Evolutionary conservation across 2,797 vertebrate species (phyloP).

Genomic region (Takifugu ocellatus): DNA sequence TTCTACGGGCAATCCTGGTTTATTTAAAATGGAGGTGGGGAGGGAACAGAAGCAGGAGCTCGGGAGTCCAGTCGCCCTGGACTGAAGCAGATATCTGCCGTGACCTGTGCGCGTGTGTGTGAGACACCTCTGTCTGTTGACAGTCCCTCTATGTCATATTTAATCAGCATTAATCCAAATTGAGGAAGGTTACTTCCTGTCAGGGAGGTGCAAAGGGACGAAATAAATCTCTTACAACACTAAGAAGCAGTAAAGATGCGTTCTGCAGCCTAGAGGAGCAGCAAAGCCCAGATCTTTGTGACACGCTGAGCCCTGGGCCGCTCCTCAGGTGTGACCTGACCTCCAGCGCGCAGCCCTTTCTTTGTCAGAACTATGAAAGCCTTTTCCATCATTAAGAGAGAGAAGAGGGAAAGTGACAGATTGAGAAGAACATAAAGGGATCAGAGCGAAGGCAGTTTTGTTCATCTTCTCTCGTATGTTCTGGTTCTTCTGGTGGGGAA

Average conservation of each 20-base stretch:
- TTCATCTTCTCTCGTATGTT: slow-evolving; percentile 40
- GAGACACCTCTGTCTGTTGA: slow-evolving; percentile 58
- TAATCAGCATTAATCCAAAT: slow-evolving; percentile 75
- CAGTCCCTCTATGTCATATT: slow-evolving; percentile 62
- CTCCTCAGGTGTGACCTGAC: slow-evolving; percentile 39
- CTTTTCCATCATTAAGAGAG: slow-evolving; percentile 25
- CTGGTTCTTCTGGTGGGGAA: background rate
- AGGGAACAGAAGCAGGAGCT: background rate
- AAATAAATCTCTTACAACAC: slow-evolving; percentile 68
- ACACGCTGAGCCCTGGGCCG: slow-evolving; percentile 28
- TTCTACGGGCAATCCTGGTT: background rate
- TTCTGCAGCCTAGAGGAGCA: slow-evolving; percentile 20
- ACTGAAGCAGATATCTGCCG: too few relatives aligned
- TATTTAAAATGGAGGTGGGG: background rate
- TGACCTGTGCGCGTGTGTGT: slow-evolving; percentile 3
- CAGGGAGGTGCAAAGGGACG: slow-evolving; percentile 57
- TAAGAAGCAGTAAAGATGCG: slow-evolving; percentile 52
- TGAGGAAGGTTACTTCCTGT: slow-evolving; percentile 65
- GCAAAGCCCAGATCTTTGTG: slow-evolving; percentile 29
- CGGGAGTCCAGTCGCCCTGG: too few relatives aligned
- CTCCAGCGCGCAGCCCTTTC: slow-evolving; percentile 19
- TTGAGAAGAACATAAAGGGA: slow-evolving; percentile 24
- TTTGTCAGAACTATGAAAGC: slow-evolving; percentile 21
- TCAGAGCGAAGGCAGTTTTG: slow-evolving; percentile 38
- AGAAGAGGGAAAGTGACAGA: slow-evolving; percentile 23